phyloP scores from a whole-genome alignment of 2,888 invertebrate genomes.

The Drosophila neonasuta region DNA sequence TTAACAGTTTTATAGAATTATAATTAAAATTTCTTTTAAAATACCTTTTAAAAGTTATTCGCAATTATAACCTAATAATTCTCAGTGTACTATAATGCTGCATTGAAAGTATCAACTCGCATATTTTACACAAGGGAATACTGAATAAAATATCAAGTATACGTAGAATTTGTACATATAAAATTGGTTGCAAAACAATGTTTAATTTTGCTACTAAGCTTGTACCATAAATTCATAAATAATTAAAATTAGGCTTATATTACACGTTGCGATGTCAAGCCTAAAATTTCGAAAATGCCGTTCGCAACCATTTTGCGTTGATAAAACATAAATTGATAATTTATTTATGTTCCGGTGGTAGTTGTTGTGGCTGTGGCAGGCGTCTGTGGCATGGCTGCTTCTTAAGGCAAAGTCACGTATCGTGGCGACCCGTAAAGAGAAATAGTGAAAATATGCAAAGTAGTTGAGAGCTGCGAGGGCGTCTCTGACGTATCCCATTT shows the following conservation, averaged over 20 bases:
- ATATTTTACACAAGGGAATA: constrained; percentile 3
- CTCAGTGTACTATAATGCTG: not conserved
- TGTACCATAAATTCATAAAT: constrained; percentile 25
- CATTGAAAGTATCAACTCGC: not conserved
- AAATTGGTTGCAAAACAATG: constrained; percentile 7
- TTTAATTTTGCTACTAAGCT: not conserved
- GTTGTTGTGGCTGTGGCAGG: constrained; percentile 19
- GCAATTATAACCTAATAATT: too few species aligned
- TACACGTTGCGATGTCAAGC: constrained; percentile 3
- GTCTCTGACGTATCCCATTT: constrained; percentile 63
- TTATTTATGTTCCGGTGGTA: constrained; percentile 46
- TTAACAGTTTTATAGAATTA: not conserved
- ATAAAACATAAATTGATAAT: constrained; percentile 55
- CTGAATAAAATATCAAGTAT: constrained; percentile 2
- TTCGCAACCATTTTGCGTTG: constrained; percentile 17
- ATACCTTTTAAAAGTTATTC: too few species aligned
- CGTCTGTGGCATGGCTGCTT: constrained; percentile 10
- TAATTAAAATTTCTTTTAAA: too few species aligned
- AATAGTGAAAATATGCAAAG: constrained; percentile 78
- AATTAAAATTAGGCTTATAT: constrained; percentile 22
- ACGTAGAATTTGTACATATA: not conserved
- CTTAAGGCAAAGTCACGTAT: constrained; percentile 65
- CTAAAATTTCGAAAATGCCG: constrained; percentile 13
- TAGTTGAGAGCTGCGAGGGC: constrained; percentile 52
- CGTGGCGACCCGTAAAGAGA: constrained; percentile 56